phyloP scores from a whole-genome alignment of 2,888 invertebrate species.

The Rhamphomyia laevipes region DNA sequence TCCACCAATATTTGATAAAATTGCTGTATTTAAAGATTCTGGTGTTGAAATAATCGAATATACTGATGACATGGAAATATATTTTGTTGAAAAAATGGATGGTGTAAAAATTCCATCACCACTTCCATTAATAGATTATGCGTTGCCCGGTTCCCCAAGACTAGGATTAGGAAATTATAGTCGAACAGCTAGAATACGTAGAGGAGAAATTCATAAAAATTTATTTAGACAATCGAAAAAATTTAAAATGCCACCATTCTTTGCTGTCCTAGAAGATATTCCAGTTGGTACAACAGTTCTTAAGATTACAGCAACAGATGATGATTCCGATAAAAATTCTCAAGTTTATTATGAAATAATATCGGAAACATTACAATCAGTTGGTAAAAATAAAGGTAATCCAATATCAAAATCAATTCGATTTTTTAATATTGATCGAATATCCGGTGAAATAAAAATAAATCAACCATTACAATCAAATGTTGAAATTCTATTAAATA shows the following conservation, averaged over 20 bases:
- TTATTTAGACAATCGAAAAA: conserved; percentile 37
- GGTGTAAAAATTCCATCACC: conserved; percentile 16
- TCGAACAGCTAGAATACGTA: conserved; percentile 26
- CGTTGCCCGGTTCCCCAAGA: conserved; percentile 33
- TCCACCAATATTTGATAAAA: conserved; percentile 55
- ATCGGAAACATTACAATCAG: conserved; percentile 52
- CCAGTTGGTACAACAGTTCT: conserved; percentile 56
- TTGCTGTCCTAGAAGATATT: conserved; percentile 60
- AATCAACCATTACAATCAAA: conserved; percentile 61
- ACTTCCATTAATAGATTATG: conserved; percentile 21
- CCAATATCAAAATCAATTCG: conserved; percentile 38
- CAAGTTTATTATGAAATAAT: conserved; percentile 58
- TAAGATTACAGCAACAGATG: conserved; percentile 58
- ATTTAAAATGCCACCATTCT: conserved; percentile 41
- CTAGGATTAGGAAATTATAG: conserved; percentile 12
- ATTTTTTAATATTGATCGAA: conserved; percentile 62
- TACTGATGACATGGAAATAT: conserved; percentile 42
- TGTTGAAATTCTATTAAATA: conserved; percentile 59
- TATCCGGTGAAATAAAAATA: conserved; percentile 62
- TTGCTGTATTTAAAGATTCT: conserved; percentile 56
- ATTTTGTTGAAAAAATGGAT: conserved; percentile 31
- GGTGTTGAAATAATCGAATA: conserved; percentile 53
- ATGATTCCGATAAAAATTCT: conserved; percentile 58
- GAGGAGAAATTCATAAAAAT: conserved; percentile 29
- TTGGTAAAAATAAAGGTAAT: conserved; percentile 20